phyloP scores from a whole-genome alignment of 2,888 invertebrate species.

The Lepas anatifera region DNA sequence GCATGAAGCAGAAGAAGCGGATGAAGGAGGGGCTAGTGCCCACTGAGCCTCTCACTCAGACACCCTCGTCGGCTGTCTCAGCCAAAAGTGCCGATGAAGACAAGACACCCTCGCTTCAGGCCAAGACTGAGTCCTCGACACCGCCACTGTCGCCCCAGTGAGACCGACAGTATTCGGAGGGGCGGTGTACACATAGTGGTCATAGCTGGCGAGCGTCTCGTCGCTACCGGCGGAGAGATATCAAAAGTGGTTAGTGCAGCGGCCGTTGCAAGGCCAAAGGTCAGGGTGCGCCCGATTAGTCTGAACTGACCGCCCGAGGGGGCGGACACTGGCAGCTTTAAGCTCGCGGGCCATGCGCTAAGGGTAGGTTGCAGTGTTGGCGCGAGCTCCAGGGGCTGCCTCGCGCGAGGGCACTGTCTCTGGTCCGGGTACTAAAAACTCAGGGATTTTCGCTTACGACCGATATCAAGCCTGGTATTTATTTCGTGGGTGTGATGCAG shows the following conservation, averaged over 20 bases:
- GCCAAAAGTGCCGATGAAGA: slow-evolving; percentile 1
- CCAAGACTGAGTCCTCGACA: slow-evolving; percentile 3
- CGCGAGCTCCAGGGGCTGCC: too few relatives aligned
- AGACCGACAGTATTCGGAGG: neutral
- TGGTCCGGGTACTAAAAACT: slow-evolving; percentile 1
- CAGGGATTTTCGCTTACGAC: slow-evolving; percentile 6
- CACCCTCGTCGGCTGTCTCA: slow-evolving; percentile 28
- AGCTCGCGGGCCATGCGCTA: neutral
- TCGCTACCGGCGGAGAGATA: neutral
- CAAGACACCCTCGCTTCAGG: neutral
- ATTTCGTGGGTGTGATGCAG: neutral
- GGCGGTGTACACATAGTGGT: neutral
- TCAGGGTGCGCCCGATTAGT: neutral
- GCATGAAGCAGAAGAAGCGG: slow-evolving; percentile 97
- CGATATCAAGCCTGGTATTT: slow-evolving; percentile 7
- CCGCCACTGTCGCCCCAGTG: slow-evolving; percentile 4
- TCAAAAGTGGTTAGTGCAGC: neutral
- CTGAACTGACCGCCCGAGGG: neutral
- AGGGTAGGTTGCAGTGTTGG: too few relatives aligned
- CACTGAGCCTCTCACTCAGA: slow-evolving; percentile 40
- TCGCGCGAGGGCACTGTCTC: too few relatives aligned
- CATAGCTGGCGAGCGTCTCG: neutral
- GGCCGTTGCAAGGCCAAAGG: neutral
- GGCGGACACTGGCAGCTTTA: slow-evolving; percentile 5
- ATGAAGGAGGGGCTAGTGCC: slow-evolving; percentile 83